phyloP scores from a whole-genome alignment of 1,140 invertebrate genomes.

The Oryzaephilus surinamensis region DNA sequence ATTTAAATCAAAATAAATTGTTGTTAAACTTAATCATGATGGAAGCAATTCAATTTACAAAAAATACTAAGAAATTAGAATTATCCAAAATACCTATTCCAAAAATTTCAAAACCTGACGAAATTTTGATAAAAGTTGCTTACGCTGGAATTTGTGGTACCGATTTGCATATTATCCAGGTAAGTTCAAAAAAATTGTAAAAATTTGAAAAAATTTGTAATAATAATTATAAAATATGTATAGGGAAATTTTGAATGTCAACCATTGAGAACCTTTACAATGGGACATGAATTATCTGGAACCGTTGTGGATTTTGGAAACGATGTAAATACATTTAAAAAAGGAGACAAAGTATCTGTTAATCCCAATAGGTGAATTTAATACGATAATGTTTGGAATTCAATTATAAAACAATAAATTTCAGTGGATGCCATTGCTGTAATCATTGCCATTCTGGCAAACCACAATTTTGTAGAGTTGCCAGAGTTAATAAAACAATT shows the following conservation, averaged over 20 bases:
- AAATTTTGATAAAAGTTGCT: conserved; percentile 52
- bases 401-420: conserved; percentile 4
- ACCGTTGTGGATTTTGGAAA: conserved; percentile 46
- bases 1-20: no score
- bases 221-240: conserved; percentile 10
- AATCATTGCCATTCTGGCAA: conserved; percentile 45
- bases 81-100: conserved; percentile 42
- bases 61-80: conserved; percentile 36
- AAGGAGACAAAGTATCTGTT: conserved; percentile 53
- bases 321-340: conserved; percentile 45
- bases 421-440: conserved; percentile 48
- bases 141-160: conserved; percentile 70
- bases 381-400: conserved; percentile 13
- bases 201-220: not conserved
- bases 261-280: conserved; percentile 40
- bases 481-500: conserved; percentile 50
- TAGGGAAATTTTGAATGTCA: conserved; percentile 54
- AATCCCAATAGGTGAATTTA: conserved; percentile 61
- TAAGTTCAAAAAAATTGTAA: conserved; percentile 18
- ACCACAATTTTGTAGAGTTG: conserved; percentile 49
- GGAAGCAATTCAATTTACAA: conserved; percentile 51
- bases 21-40: no score
- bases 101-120: conserved; percentile 37
- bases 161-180: conserved; percentile 65
- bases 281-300: conserved; percentile 64